Evolutionary conservation across 2,113 vertebrate species (phyloP).

Genomic region (Pionites leucogaster): DNA sequence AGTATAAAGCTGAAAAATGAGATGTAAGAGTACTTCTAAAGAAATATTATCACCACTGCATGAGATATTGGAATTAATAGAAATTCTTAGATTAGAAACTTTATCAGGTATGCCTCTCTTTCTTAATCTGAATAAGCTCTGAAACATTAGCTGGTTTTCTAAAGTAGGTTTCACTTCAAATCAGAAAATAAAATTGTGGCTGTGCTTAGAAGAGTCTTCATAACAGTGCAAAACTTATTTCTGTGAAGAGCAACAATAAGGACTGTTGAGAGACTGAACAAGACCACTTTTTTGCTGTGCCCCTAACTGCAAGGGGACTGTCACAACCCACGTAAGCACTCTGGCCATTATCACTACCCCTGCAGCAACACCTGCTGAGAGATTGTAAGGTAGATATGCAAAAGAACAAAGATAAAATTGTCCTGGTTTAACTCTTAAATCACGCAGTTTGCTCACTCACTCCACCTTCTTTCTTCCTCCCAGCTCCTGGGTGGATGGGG

Average conservation of each 20-base stretch:
- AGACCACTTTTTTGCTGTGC: fast-evolving
- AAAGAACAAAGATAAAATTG: not conserved
- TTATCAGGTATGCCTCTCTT: not conserved
- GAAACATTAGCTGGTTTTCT: not conserved
- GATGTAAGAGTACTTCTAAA: fast-evolving
- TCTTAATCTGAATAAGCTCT: not conserved
- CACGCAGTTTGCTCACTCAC: too few relatives aligned
- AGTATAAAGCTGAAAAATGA: not conserved
- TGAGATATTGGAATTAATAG: not conserved
- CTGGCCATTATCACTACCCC: not conserved
- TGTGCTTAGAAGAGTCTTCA: not conserved
- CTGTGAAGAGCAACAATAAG: not conserved
- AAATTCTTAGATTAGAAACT: not conserved
- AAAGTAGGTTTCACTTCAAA: not conserved
- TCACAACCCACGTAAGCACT: fast-evolving
- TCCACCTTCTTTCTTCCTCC: too few relatives aligned
- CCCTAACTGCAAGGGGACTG: fast-evolving
- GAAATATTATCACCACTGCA: not conserved
- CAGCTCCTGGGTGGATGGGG: too few relatives aligned
- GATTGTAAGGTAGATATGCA: not conserved
- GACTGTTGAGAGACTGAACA: not conserved
- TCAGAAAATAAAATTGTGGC: not conserved
- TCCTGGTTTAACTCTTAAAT: too few relatives aligned
- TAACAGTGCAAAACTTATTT: not conserved
- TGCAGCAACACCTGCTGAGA: not conserved